Evolutionary conservation across 2,888 invertebrate species (phyloP).

Genomic region (Spatulosminthurus flaviceps): DNA sequence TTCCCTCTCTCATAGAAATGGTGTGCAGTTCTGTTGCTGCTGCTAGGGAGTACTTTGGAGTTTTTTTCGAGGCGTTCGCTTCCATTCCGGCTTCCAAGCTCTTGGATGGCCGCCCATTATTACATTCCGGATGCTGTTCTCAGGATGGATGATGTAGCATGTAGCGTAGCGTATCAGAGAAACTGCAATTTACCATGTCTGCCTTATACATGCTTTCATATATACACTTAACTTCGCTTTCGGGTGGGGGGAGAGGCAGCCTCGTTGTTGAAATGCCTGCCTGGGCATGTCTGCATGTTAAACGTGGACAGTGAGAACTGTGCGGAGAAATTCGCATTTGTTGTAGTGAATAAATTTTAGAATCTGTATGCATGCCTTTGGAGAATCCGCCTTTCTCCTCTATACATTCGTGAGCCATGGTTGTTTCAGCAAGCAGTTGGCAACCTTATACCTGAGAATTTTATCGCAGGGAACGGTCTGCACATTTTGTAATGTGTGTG

Average conservation of each 20-base stretch:
- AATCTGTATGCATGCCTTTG: too few species aligned
- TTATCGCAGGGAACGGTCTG: too few species aligned
- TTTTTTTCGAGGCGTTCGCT: constrained; percentile 47
- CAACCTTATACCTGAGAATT: too few species aligned
- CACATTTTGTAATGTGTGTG: too few species aligned
- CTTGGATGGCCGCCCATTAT: constrained; percentile 48
- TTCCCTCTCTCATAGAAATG: background rate
- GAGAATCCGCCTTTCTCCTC: too few species aligned
- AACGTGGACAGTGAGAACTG: background rate
- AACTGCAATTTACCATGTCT: constrained; percentile 34
- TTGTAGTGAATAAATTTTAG: too few species aligned
- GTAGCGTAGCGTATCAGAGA: constrained; percentile 29
- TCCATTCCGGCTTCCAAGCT: constrained; percentile 36
- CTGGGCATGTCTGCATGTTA: background rate
- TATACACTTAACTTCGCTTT: background rate
- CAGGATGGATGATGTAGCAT: constrained; percentile 41
- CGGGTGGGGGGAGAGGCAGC: background rate
- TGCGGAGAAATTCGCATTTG: constrained; percentile 4
- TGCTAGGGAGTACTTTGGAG: constrained; percentile 12
- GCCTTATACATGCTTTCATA: background rate
- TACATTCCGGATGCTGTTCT: constrained; percentile 48
- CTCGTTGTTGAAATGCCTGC: background rate
- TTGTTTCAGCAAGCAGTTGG: too few species aligned
- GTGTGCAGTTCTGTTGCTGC: background rate
- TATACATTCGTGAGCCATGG: too few species aligned